Conservation (phyloP, 2,113 vertebrate species). For the Vulpes lagopus region DNA sequence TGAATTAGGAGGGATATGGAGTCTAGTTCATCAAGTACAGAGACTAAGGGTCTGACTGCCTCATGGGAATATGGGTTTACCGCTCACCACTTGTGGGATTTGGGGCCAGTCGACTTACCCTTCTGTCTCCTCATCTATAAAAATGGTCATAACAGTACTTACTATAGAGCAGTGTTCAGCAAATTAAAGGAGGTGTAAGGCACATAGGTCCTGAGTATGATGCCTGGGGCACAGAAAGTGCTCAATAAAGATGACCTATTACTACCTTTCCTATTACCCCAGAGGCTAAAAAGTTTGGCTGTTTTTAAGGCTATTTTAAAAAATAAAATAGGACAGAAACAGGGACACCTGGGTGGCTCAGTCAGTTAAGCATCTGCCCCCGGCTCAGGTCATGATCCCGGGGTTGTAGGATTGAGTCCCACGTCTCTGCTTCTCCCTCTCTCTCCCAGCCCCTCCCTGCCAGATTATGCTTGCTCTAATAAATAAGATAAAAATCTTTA, state of each 20-base stretch:
- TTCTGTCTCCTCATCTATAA: neutral
- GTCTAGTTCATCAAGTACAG: neutral
- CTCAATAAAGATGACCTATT: neutral
- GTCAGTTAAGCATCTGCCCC: neutral
- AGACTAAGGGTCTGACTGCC: neutral
- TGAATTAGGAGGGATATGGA: neutral
- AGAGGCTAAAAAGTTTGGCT: neutral
- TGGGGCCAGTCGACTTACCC: neutral
- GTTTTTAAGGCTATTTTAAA: neutral
- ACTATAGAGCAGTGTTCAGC: neutral
- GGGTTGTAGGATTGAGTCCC: neutral
- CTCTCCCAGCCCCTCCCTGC: no score
- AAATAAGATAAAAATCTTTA: neutral
- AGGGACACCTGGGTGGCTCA: neutral
- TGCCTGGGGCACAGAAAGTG: neutral
- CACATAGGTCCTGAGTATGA: neutral
- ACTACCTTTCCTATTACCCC: neutral
- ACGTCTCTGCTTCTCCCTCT: neutral
- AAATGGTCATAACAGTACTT: neutral
- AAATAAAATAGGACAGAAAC: constrained; percentile 35
- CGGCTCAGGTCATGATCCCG: neutral
- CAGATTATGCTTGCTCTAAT: neutral
- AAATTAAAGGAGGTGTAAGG: neutral
- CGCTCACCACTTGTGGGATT: neutral
- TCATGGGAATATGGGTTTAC: neutral